Evolutionary conservation across 2,113 vertebrate genomes (phyloP).

Genomic region (Bettongia penicillata): DNA sequence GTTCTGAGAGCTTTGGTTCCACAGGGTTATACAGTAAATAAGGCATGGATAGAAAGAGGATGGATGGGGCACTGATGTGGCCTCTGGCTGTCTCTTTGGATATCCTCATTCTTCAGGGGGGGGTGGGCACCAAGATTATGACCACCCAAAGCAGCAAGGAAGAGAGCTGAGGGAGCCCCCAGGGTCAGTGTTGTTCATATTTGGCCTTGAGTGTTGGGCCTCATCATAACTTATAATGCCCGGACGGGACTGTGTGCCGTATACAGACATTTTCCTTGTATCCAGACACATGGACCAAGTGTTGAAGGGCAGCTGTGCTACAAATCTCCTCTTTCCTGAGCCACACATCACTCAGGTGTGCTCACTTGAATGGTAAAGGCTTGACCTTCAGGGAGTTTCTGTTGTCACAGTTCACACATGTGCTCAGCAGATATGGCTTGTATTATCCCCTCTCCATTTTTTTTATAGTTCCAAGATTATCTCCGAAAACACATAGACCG

Average conservation of each 20-base stretch:
- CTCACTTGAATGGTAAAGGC: background rate
- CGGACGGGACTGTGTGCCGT: background rate
- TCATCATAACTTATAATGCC: background rate
- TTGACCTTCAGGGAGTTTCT: background rate
- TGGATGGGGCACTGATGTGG: background rate
- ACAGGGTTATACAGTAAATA: background rate
- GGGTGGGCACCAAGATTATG: no score
- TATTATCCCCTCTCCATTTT: slow-evolving; percentile 73
- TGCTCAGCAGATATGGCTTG: slow-evolving; percentile 33
- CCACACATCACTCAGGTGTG: background rate
- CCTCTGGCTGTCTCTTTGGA: background rate
- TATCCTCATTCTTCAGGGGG: no score
- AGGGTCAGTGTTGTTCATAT: background rate
- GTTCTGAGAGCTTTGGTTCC: background rate
- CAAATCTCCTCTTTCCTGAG: background rate
- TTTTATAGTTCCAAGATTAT: slow-evolving; percentile 86
- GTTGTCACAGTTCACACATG: slow-evolving; percentile 4
- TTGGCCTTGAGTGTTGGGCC: background rate
- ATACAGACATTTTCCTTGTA: background rate
- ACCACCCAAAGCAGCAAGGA: no score
- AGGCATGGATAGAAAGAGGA: background rate
- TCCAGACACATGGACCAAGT: background rate
- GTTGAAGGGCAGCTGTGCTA: background rate
- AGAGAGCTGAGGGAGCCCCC: no score
- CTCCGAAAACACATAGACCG: slow-evolving; percentile 93